Evolutionary conservation across 2,888 invertebrate species (phyloP), one percentile per base, ranked within the genome.

Genomic region (Scaptomyza parva): DNA sequence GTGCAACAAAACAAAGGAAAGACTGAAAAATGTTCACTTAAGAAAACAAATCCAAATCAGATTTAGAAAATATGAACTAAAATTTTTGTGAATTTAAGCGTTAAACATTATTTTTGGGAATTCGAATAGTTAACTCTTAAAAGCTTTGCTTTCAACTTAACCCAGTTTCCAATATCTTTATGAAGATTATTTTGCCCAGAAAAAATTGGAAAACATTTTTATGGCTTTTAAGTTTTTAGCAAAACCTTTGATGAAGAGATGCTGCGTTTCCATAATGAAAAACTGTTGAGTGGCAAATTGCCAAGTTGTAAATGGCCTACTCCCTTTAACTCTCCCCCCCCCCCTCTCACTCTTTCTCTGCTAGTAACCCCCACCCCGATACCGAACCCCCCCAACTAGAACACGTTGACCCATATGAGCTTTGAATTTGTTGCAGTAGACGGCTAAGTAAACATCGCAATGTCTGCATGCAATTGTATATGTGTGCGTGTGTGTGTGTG

Each of bases 361-460:
- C n/a, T n/a, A n/a, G n/a, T n/a, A n/a, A n/a, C 4, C 39, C 14
- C 1, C 40, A 6, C 48, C 11, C n/a, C 12, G 3, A 39, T 17
- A 18, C 39, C 39, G n/a, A 18, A 0, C 30, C 30, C 4, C 28
- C 28, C 24, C 24, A n/a, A 5, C 12, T 2, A n/a, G 3, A 0
- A 11, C 7, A 26, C 12, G 26, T 45, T 45, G 28, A 45, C 54
- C 60, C 48, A 53, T 59, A 71, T 37, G 53, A 52, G 59, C 39
- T 48, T 44, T 64, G 53, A 55, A 43, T 58, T 76, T 61, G 72
- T 58, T 76, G 72, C 76, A 52, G 57, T 45, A 65, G 66, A 76
- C 76, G 76, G 53, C 53, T 61, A 71, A 65, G 57, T 39, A 73
- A 73, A 76, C 60, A 73, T 54, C 54, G 60, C 65, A 65, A 53